Percentiles rank a stretch among this genome's conserved stretches.
These are phyloP conservation scores for Eucidaris tribuloides DNA, from an alignment of 35 echinoderm and acorn worm genomes.

Conservation along the genomic window DNA sequence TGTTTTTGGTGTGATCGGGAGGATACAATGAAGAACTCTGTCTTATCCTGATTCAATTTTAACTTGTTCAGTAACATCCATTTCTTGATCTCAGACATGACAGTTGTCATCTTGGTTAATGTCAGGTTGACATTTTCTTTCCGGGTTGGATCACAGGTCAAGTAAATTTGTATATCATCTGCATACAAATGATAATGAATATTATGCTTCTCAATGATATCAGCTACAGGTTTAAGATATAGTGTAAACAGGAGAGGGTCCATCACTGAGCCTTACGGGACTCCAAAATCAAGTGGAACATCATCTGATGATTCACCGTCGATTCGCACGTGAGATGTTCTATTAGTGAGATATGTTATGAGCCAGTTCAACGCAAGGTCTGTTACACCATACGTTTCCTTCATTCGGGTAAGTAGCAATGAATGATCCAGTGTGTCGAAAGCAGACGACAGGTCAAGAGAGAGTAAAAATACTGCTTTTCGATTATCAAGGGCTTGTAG, in stretches of 20 bases:
- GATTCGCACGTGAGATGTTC: not conserved
- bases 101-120: no score
- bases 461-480: slow-evolving; percentile 26
- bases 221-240: not conserved
- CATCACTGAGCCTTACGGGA: not conserved
- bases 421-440: slow-evolving; percentile 38
- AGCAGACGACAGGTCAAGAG: slow-evolving; percentile 21
- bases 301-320: not conserved
- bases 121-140: no score
- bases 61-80: no score
- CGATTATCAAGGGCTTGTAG: slow-evolving; percentile 2
- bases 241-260: no score
- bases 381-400: not conserved
- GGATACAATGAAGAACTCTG: no score
- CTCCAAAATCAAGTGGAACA: not conserved
- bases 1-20: no score
- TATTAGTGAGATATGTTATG: not conserved
- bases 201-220: no score
- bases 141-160: no score
- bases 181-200: no score
- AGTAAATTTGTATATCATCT: no score
- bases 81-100: no score
- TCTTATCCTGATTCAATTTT: no score
- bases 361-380: not conserved
- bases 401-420: not conserved